Base-by-base conservation (phyloP, 1,140 invertebrate genomes). In the Rhyzopertha dominica region DNA sequence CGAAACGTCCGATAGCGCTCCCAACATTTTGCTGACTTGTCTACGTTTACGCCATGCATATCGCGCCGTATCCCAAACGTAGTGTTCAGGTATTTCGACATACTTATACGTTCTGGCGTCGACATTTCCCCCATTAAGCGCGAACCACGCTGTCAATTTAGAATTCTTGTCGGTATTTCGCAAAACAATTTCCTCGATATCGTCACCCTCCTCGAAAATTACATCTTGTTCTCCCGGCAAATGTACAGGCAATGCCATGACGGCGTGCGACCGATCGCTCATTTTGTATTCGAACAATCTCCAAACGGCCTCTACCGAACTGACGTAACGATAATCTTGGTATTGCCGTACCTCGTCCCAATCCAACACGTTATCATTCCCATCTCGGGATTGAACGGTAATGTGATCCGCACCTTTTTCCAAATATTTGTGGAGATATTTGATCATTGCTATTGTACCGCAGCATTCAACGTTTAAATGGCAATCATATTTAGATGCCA, bases 191-290 rank as follows among this genome's bases (percentile, higher is more conserved):
- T 18, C 19, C 7, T 13, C 25, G 4, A 14, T n/a, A 3, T 2
- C 12, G 4, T 39, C 28, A 3, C 34, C 30, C 4, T 41, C 13
- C 5, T 18, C 18, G 9, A 26, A 36, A 8, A 40, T 9, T 8
- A 32, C 5, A 14, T 18, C 2, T 5, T 4, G 4, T 22, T 19
- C 23, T 5, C 12, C 17, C 0, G 29, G 5, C 5, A 51, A 26
- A 31, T 51, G 49, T 9, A 51, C 25, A 4, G 44, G 38, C 18
- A 47, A 37, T 10, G 9, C 12, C 7, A 38, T 20, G 10, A 51
- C 39, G 5, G 44, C 24, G 35, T 51, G 44, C 2, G 44, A 42
- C 7, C 32, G n/a, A 38, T 42, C 37, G n/a, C 38, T 19, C 14
- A 47, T 31, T 12, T 7, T 5, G 35, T 35, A 49, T 20, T 13